phyloP scores from a whole-genome alignment of 2,888 invertebrate genomes.

The Ceratothoa steindachneri region DNA sequence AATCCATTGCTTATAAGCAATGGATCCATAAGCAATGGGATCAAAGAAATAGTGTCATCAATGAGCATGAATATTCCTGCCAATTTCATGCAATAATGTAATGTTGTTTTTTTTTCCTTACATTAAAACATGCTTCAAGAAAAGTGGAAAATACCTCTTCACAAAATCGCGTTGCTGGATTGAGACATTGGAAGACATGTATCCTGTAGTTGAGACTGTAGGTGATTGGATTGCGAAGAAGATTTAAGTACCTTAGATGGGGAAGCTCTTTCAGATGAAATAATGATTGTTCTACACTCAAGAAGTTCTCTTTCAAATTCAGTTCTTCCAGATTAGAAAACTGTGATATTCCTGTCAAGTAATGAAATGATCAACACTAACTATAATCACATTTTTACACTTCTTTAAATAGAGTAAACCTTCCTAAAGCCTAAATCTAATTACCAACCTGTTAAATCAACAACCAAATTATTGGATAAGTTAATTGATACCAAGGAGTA shows the following conservation, averaged over 20 bases:
- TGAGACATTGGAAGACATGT: constrained; percentile 14
- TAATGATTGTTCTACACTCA: constrained; percentile 16
- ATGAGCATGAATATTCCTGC: no score
- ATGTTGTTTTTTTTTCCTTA: no score
- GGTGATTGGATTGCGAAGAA: constrained; percentile 27
- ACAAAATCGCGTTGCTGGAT: constrained; percentile 23
- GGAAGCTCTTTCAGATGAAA: constrained; percentile 23
- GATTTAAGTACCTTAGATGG: constrained; percentile 13
- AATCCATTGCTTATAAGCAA: no score
- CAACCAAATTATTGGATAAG: neutral
- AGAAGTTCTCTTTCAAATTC: constrained; percentile 25
- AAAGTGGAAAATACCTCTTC: neutral
- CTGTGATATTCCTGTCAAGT: neutral
- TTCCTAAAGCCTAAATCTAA: no score
- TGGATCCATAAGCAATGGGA: no score
- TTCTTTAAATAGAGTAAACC: neutral
- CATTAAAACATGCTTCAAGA: no score
- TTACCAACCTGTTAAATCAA: constrained; percentile 1
- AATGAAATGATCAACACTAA: no score
- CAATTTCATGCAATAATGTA: no score
- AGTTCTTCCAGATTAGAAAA: constrained; percentile 26
- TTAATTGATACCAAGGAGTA: constrained; percentile 7
- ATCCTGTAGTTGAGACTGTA: constrained; percentile 22
- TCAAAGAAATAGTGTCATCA: no score
- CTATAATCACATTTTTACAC: no score